These are phyloP conservation scores for Tipula unca DNA, from an alignment of 2,888 invertebrate species.

Conservation along the genomic window DNA sequence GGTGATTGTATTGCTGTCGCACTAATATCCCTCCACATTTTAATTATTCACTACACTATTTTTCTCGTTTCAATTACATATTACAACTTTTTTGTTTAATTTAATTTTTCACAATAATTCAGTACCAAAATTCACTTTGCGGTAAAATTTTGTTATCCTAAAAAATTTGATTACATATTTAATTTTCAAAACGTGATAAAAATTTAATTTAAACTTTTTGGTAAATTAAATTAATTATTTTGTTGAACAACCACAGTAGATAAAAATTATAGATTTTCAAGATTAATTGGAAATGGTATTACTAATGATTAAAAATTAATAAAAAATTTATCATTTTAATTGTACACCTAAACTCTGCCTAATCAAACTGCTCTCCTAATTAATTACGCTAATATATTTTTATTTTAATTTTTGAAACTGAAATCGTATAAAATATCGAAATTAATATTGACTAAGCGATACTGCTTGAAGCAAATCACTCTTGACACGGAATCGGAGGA, in stretches of 20 bases:
- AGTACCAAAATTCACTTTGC: neutral
- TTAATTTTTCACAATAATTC: neutral
- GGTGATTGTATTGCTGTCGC: constrained; percentile 22
- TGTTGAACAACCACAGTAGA: neutral
- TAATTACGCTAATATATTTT: neutral
- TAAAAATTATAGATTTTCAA: neutral
- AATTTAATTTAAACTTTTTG: neutral
- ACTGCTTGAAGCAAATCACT: neutral
- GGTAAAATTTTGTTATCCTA: neutral
- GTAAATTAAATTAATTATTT: neutral
- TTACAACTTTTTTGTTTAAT: neutral
- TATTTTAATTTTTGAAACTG: neutral
- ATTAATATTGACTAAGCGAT: neutral
- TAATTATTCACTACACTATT: neutral
- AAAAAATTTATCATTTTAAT: neutral
- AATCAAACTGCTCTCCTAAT: neutral
- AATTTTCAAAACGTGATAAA: neutral
- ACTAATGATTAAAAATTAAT: neutral
- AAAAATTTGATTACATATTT: neutral
- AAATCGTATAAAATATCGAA: neutral
- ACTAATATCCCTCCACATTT: constrained; percentile 23
- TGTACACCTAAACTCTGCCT: neutral
- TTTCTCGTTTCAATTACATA: neutral
- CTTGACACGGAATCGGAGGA: neutral
- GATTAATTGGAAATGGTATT: neutral